Percentiles rank a stretch among this genome's conserved stretches.
Conservation (phyloP, 1,140 invertebrate species). For the Cryptotermes secundus region DNA sequence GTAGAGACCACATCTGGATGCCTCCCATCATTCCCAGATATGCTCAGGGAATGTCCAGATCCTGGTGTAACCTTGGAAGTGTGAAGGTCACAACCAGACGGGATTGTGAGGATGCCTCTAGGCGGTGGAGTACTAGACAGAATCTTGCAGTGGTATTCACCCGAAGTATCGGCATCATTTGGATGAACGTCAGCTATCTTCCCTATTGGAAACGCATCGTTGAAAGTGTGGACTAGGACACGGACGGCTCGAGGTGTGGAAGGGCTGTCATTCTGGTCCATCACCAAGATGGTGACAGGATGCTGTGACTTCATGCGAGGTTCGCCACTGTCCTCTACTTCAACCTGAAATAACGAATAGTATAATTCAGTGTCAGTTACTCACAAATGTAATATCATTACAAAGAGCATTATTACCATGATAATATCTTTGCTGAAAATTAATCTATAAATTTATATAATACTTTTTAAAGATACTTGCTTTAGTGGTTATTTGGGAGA, state of each 20-base stretch:
- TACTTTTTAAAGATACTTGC: too few species aligned
- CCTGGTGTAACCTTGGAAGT: constrained; percentile 61
- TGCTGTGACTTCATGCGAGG: constrained; percentile 80
- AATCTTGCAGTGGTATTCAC: constrained; percentile 84
- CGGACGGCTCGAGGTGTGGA: constrained; percentile 80
- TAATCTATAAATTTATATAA: too few species aligned
- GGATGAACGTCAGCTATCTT: constrained; percentile 90
- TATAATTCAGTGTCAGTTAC: too few species aligned
- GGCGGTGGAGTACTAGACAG: constrained; percentile 56
- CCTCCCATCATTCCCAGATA: constrained; percentile 86
- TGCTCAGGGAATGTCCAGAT: constrained; percentile 67
- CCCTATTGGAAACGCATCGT: constrained; percentile 67
- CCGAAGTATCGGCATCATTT: constrained; percentile 83
- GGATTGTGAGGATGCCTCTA: constrained; percentile 68
- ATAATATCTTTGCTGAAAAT: too few species aligned
- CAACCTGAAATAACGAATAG: constrained; percentile 53
- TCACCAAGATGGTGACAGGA: constrained; percentile 70
- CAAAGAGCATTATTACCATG: too few species aligned
- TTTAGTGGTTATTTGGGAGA: too few species aligned
- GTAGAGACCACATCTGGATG: constrained; percentile 82
- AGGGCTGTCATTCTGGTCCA: constrained; percentile 91
- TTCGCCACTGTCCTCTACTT: constrained; percentile 86
- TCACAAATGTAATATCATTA: too few species aligned
- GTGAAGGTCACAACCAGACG: constrained; percentile 75
- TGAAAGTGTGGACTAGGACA: constrained; percentile 76